A percentile compares a stretch with the other conserved stretches of the same genome.
These are phyloP conservation scores for Engystomops pustulosus DNA, from an alignment of 2,113 vertebrate genomes.

Conservation along the genomic window DNA sequence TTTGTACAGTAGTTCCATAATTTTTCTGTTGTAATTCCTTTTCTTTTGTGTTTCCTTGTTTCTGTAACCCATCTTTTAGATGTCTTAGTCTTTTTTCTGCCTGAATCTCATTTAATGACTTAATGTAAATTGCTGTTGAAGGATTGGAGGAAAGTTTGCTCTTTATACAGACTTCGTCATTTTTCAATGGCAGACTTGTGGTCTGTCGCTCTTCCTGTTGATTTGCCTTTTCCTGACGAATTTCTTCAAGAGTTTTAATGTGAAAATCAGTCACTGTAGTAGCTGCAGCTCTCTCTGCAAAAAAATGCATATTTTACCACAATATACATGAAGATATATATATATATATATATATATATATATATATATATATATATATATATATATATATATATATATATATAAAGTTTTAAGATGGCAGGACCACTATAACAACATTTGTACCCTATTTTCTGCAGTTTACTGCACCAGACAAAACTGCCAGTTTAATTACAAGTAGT, in stretches of 20 bases:
- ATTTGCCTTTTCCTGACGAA: constrained; percentile 83
- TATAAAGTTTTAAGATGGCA: too few species aligned
- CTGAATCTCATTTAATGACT: constrained; percentile 78
- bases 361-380: too few species aligned
- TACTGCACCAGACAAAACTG: too few species aligned
- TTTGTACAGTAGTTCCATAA: background rate
- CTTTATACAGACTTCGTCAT: constrained; percentile 53
- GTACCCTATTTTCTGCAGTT: too few species aligned
- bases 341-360: too few species aligned
- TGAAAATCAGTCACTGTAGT: constrained; percentile 76
- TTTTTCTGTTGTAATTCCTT: background rate
- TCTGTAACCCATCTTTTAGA: constrained; percentile 65
- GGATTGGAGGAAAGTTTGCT: constrained; percentile 63
- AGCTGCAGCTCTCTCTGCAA: constrained; percentile 67
- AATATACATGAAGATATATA: too few species aligned
- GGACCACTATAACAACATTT: too few species aligned
- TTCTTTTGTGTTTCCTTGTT: background rate
- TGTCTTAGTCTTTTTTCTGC: constrained; percentile 78
- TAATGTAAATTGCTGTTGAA: constrained; percentile 63
- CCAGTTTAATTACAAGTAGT: too few species aligned
- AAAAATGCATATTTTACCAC: too few species aligned
- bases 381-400: too few species aligned
- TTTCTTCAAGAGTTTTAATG: constrained; percentile 93
- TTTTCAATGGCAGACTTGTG: constrained; percentile 61
- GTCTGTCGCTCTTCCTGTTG: constrained; percentile 71